Evolutionary conservation across 2,797 vertebrate genomes (phyloP).

Genomic region (Sebastes trivittatus): DNA sequence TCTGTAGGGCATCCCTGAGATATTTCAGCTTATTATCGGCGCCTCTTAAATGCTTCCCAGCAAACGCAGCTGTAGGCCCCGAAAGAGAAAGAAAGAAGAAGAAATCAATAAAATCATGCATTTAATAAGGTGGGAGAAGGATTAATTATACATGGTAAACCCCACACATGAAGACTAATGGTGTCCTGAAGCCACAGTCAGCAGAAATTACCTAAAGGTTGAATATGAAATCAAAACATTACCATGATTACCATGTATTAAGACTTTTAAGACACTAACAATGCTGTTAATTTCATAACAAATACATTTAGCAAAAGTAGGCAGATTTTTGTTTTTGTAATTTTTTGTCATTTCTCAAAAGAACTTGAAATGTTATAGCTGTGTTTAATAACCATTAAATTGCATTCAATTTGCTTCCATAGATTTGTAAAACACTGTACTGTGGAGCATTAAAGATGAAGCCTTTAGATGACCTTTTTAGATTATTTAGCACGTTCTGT

Average conservation of each 20-base stretch:
- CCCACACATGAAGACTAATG: slow-evolving; percentile 22
- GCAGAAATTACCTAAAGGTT: slow-evolving; percentile 26
- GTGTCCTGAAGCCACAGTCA: slow-evolving; percentile 37
- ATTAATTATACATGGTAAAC: slow-evolving; percentile 73
- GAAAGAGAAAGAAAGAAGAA: slow-evolving; percentile 56
- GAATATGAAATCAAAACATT: slow-evolving; percentile 31
- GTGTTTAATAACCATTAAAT: not conserved
- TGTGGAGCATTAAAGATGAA: not conserved
- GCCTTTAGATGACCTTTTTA: not conserved
- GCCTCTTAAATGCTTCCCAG: slow-evolving; percentile 53
- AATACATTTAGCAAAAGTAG: not conserved
- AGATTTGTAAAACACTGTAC: not conserved
- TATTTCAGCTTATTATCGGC: slow-evolving; percentile 55
- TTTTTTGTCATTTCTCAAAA: not conserved
- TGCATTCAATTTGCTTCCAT: not conserved
- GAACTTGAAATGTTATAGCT: not conserved
- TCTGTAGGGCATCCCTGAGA: slow-evolving; percentile 42
- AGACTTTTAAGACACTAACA: slow-evolving; percentile 12
- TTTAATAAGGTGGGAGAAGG: slow-evolving; percentile 70
- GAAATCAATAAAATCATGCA: slow-evolving; percentile 73
- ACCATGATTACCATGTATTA: slow-evolving; percentile 23
- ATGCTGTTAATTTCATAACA: not conserved
- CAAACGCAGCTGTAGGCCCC: slow-evolving; percentile 45
- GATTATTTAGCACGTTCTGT: not conserved
- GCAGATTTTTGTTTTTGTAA: not conserved